Evolutionary conservation across 2,888 invertebrate genomes (phyloP).

Genomic region (Alsophila aescularia): DNA sequence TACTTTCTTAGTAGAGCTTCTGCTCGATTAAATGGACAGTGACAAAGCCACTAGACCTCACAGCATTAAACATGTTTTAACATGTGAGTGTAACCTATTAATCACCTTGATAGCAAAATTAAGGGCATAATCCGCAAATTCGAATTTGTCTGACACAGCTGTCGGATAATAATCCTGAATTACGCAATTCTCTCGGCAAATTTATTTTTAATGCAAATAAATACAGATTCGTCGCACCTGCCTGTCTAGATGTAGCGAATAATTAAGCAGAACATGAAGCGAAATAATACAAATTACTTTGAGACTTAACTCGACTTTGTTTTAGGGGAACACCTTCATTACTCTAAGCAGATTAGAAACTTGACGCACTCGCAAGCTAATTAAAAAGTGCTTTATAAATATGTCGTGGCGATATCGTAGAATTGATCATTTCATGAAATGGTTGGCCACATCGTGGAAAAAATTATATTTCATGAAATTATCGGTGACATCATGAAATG

Average conservation of each 20-base stretch:
- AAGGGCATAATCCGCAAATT: slow-evolving; percentile 72
- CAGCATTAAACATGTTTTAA: slow-evolving; percentile 43
- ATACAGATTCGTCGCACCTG: slow-evolving; percentile 81
- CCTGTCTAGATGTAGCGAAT: slow-evolving; percentile 74
- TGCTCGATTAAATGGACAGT: not conserved
- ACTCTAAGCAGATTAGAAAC: slow-evolving; percentile 61
- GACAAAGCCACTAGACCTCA: slow-evolving; percentile 9
- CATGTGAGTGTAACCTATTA: slow-evolving; percentile 48
- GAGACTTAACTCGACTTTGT: slow-evolving; percentile 72
- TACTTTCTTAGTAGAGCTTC: too few species aligned
- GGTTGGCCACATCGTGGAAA: too few species aligned
- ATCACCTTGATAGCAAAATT: slow-evolving; percentile 69
- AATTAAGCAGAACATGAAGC: slow-evolving; percentile 77
- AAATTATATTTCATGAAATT: too few species aligned
- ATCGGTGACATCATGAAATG: too few species aligned
- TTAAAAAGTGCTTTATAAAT: slow-evolving; percentile 43
- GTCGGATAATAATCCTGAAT: slow-evolving; percentile 76
- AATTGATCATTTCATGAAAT: too few species aligned
- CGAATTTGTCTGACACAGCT: slow-evolving; percentile 74
- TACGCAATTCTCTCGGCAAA: slow-evolving; percentile 72
- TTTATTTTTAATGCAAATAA: slow-evolving; percentile 82
- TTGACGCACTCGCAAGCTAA: slow-evolving; percentile 54
- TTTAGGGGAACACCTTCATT: slow-evolving; percentile 61
- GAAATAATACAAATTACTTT: slow-evolving; percentile 78
- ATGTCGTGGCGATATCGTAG: too few species aligned